phyloP scores from a whole-genome alignment of 2,113 vertebrate species.

The Leptocoma aspasia region DNA sequence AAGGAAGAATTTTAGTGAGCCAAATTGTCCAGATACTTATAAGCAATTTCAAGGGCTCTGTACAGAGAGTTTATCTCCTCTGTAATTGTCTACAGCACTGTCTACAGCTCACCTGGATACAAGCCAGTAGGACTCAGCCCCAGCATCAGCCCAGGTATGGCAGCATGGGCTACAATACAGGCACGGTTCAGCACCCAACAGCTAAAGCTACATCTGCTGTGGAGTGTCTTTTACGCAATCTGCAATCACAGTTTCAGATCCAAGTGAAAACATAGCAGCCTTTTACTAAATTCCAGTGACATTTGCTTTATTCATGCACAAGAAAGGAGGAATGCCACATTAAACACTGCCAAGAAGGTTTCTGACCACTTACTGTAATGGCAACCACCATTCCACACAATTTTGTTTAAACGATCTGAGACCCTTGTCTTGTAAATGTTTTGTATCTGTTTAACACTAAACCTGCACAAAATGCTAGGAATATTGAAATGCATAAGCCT shows the following conservation, averaged over 20 bases:
- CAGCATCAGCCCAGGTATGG: background rate
- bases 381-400: fast-evolving
- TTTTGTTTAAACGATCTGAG: background rate
- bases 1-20: background rate
- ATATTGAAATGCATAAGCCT: background rate
- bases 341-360: background rate
- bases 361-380: background rate
- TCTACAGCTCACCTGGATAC: background rate
- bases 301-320: background rate
- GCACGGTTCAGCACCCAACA: background rate
- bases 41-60: background rate
- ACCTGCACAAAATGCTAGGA: background rate
- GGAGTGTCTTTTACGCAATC: background rate
- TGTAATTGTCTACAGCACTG: background rate
- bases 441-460: background rate
- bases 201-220: background rate
- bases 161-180: fast-evolving
- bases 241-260: background rate
- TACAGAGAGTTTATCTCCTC: background rate
- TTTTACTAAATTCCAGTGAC: background rate
- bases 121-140: background rate
- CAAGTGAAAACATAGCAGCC: background rate
- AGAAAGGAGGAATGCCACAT: background rate
- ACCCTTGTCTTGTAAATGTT: background rate
- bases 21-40: background rate